These are phyloP conservation scores for Diadophis punctatus DNA, from an alignment of 2,113 vertebrate species.

Conservation along the genomic window DNA sequence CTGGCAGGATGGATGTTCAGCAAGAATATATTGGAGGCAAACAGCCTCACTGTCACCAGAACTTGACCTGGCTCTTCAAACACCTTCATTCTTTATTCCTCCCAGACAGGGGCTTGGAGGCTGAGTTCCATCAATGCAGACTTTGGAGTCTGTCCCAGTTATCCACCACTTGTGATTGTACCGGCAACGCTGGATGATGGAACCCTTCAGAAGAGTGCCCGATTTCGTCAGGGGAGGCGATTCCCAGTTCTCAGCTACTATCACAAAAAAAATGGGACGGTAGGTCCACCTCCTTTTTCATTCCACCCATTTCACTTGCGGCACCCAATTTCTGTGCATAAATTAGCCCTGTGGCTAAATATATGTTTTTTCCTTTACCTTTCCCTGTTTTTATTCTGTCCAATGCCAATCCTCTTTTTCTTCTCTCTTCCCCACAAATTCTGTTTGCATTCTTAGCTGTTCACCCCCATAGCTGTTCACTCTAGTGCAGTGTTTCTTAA, in stretches of 20 bases:
- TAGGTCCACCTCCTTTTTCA: conserved; percentile 37
- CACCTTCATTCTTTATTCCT: background rate
- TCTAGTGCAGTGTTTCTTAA: background rate
- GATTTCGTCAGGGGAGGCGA: conserved; percentile 78
- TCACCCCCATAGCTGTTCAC: no score
- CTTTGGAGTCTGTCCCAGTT: conserved; percentile 74
- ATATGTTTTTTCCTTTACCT: background rate
- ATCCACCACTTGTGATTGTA: conserved; percentile 70
- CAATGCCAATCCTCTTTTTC: background rate
- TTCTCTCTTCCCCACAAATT: background rate
- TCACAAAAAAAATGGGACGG: conserved; percentile 71
- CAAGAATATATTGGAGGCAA: background rate
- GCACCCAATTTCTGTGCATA: rapidly evolving
- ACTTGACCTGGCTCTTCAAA: background rate
- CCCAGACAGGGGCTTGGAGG: conserved; percentile 74
- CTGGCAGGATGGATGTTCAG: background rate
- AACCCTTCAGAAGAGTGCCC: conserved; percentile 63
- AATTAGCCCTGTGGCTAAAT: background rate
- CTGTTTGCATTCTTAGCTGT: background rate
- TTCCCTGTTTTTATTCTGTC: background rate
- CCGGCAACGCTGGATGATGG: conserved; percentile 64
- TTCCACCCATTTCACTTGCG: rapidly evolving
- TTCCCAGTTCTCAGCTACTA: conserved; percentile 81
- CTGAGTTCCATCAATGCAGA: conserved; percentile 75
- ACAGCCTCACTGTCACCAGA: no score